Evolutionary conservation across 92 coral and sea anemone genomes (phyloP), one percentile per base, ranked within the genome.

Genomic region (Pocillopora meandrina): DNA sequence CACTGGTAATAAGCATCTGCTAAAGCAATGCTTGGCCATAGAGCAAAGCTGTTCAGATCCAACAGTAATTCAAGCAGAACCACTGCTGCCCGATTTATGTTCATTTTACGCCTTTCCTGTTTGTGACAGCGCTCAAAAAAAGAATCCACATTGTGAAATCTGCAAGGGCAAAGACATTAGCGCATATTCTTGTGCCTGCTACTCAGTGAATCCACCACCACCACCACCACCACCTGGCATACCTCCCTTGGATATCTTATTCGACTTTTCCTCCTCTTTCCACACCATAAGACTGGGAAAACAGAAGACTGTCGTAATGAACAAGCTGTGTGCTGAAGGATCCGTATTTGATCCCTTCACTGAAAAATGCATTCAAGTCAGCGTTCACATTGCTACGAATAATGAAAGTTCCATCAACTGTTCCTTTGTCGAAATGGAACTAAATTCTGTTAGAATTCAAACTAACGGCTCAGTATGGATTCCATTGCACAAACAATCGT

Each of bases 401-500:
- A 69, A 69, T 11, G 20, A 11, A 33, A 69, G 49, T 69, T 1
- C 1, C 73, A 16, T 34, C 60, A 78, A 63, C 15, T 66, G 82
- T 20, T 62, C 82, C n/a, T 79, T 79, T n/a, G 73, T 79, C 61
- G 35, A 49, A 62, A 49, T 65, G 33, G 23, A 79, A 42, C 12
- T 57, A 7, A 57, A 12, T 5, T 31, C 76, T 0, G 34, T 31
- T 15, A 81, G 67, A 26, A 8, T 81, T 12, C 35, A 14, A 9
- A 12, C 85, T 20, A 81, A 81, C 35, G 85, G 85, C 21, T 68
- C 85, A 13, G 19, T 81, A 69, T 81, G 76, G 85, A 59, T 81
- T 70, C 76, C 85, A n/a, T 12, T 55, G 68, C 76, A 70, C 59
- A 35, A 68, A 1, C 33, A 19, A 57, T 10, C 14, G 12, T 81